These are phyloP conservation scores for Meteorus sp. DNA, from an alignment of 1,140 invertebrate genomes.

Conservation along the genomic window DNA sequence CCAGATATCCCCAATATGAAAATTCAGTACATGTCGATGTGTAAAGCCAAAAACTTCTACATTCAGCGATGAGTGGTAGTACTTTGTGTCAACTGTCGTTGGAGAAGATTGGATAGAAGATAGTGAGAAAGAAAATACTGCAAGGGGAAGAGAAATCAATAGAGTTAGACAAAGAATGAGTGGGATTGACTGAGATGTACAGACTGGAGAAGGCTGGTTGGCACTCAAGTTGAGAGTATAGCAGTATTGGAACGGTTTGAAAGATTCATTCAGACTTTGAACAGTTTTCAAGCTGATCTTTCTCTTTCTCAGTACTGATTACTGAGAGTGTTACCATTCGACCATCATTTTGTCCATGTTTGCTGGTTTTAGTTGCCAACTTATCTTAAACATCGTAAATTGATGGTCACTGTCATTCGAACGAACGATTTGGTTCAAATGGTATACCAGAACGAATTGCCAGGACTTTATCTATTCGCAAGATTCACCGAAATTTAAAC, in stretches of 20 bases:
- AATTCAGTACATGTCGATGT: conserved; percentile 24
- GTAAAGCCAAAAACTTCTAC: neutral
- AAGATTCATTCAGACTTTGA: conserved; percentile 19
- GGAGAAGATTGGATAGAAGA: neutral
- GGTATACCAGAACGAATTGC: conserved; percentile 43
- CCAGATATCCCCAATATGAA: too few relatives aligned
- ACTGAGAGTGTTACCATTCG: too few relatives aligned
- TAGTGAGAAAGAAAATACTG: neutral
- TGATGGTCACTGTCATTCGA: conserved; percentile 31
- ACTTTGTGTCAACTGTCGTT: conserved; percentile 24
- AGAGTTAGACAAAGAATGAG: neutral
- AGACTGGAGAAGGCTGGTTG: neutral
- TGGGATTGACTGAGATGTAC: conserved; percentile 3
- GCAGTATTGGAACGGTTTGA: neutral
- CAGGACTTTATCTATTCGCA: conserved; percentile 27
- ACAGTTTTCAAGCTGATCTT: too few relatives aligned
- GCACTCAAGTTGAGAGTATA: neutral
- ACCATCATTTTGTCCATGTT: too few relatives aligned
- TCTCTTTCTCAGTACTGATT: too few relatives aligned
- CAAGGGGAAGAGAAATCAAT: neutral
- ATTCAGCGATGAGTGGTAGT: conserved; percentile 24
- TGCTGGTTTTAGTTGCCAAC: too few relatives aligned
- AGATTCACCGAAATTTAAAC: conserved; percentile 16
- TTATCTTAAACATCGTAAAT: conserved; percentile 39
- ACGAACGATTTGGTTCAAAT: conserved; percentile 42